These are phyloP conservation scores for Mixornis gularis DNA, from an alignment of 2,113 vertebrate species.

Conservation along the genomic window DNA sequence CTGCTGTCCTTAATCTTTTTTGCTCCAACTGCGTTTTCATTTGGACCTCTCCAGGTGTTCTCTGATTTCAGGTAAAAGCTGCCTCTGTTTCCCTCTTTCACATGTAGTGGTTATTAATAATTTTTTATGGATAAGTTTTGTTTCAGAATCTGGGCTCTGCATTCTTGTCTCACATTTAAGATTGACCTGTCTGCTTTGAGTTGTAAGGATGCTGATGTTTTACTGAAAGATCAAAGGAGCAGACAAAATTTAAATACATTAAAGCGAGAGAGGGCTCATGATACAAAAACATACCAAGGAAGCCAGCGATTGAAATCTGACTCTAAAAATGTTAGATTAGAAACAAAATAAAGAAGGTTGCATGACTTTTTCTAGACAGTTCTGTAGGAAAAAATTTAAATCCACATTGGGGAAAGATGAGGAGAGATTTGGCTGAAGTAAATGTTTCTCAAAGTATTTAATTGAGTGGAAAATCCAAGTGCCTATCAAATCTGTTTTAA, in stretches of 20 bases:
- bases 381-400: not conserved
- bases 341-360: not conserved
- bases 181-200: not conserved
- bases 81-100: not conserved
- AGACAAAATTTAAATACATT: not conserved
- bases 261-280: not conserved
- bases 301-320: not conserved
- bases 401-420: fast-evolving
- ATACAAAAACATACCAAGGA: not conserved
- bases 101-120: not conserved
- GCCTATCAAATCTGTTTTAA: not conserved
- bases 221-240: not conserved
- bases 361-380: not conserved
- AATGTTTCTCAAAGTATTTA: not conserved
- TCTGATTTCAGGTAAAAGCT: not conserved
- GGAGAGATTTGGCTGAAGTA: not conserved
- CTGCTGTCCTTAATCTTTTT: not conserved
- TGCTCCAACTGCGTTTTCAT: not conserved
- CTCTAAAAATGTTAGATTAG: not conserved
- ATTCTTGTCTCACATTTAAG: not conserved
- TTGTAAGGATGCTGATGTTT: not conserved
- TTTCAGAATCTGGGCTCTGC: not conserved
- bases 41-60: not conserved
- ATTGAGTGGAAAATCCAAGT: not conserved
- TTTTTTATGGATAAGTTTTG: not conserved